Evolutionary conservation across 2,113 vertebrate species (phyloP), one percentile per base, ranked within the genome.

Genomic region (Empidonax alnorum): DNA sequence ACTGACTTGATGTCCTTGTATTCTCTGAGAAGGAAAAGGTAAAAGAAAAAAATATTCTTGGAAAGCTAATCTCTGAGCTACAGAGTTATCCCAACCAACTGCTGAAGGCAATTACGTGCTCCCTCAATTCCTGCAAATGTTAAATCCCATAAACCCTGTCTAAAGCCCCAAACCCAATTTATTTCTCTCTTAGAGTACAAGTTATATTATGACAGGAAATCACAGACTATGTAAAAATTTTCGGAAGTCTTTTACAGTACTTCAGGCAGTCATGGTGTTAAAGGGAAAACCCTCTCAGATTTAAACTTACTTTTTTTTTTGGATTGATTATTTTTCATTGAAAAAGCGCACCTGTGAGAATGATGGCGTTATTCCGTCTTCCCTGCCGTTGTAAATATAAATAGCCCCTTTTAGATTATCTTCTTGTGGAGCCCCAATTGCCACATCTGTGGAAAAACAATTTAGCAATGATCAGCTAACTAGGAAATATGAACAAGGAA

Each of bases 301-400:
- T 69, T 61, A 68, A 79, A 73, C 10, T 42, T 42, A 31, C 4
- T 1, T 3, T 17, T 17, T 27, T 27, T 90, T 81, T 72, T 61
- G 22, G 12, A 84, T 9, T n/a, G 22, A 30, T 24, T n/a, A 25
- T 65, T 77, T 89, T 81, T 35, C 37, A 80, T 1, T 56, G 53
- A 73, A 68, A 46, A 58, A 75, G 56, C 42, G 0, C 96, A 99
- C 99, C 98, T 99, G 98, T 89, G 98, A 98, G 95, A 98, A 99
- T 6, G 92, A 83, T 31, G 96, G 65, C 0, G 97, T 98, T 93
- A 99, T 98, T 30, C 99, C 99, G 28, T 97, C 97, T 77, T 94
- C 83, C 84, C 98, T 98, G 73, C 98, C 99, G 78, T 99, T 99
- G 93, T 99, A 99, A 97, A 99, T 99, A 90, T 99, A 99, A 95